A percentile compares a stretch with the other conserved stretches of the same genome.
phyloP scores from a whole-genome alignment of 2,888 invertebrate species.

The Ametastegia equiseti region DNA sequence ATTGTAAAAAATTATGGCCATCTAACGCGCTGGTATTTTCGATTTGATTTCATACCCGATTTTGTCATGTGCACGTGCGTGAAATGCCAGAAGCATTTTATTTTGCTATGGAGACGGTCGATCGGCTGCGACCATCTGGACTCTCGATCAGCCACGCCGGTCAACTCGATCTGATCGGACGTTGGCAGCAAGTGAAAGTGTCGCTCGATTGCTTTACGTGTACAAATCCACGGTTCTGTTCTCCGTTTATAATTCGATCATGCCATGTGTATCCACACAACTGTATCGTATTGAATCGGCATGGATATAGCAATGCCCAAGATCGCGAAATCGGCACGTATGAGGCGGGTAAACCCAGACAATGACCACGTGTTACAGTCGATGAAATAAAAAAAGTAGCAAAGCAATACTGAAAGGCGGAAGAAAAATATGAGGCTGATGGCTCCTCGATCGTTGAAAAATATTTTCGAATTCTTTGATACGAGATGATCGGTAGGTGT shows the following conservation, averaged over 20 bases:
- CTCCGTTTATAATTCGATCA: conserved; percentile 50
- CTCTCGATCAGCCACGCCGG: conserved; percentile 26
- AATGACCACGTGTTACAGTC: neutral
- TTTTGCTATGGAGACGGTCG: neutral
- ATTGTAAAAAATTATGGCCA: neutral
- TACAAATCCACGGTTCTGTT: conserved; percentile 50
- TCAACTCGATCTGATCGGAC: conserved; percentile 42
- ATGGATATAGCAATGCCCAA: neutral
- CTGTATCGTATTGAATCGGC: neutral
- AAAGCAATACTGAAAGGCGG: neutral
- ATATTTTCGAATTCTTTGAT: neutral
- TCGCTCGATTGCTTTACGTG: conserved; percentile 55
- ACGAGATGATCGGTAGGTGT: no score
- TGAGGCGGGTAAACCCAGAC: neutral
- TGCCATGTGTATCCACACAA: neutral
- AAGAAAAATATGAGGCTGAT: neutral
- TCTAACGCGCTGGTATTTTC: neutral
- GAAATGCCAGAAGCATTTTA: conserved; percentile 22
- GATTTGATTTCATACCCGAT: neutral
- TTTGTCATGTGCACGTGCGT: neutral
- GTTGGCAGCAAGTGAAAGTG: conserved; percentile 59
- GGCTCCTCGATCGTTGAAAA: neutral
- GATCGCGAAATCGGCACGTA: conserved; percentile 27
- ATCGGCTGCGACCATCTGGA: conserved; percentile 30
- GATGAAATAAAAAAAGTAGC: neutral